Evolutionary conservation across 1,140 invertebrate genomes (phyloP), one percentile per base, ranked within the genome.

Genomic region (Laodelphax striatellus): DNA sequence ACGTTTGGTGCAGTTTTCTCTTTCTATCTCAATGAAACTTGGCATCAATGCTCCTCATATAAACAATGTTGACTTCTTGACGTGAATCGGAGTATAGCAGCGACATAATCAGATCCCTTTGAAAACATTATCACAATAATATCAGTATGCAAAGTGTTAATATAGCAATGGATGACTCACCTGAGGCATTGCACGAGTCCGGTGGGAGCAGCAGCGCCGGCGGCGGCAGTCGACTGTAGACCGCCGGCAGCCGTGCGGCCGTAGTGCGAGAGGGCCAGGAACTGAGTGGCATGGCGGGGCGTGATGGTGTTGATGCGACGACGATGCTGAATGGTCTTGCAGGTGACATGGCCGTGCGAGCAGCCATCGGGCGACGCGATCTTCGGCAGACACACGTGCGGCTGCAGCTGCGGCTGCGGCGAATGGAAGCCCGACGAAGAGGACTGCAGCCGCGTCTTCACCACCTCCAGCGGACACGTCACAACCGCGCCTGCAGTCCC

Each of bases 391-490:
- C 64, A 62, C 21, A 65, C 61, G 46, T 65, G 63, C 62, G 58
- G 69, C 57, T 64, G 63, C 62, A 58, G 69, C 57, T 64, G 70
- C 21, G 64, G 57, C 46, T 65, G 63, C 63, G 59, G 69, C 55
- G 65, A 70, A 65, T 79, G 71, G 64, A 86, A 85, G 28, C 83
- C 81, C 41, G 80, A 82, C 41, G 83, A 82, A 0, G 94, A 97
- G 11, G 94, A 97, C 73, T 99, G 97, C 57, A 98, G 80, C 52
- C 97, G 82, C 2, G 97, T 99, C 77, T 99, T 99, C 5, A 99
- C 91, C 58, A 99, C 96, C 79, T 99, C 97, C 64, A 99, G 76
- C 0, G 97, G 97, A 78, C 96, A 98, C 64, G 97, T 99, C 42
- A 96, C 84, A 62, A 98, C 90, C 10, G 95, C 95, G 62, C 95